Evolutionary conservation across 2,797 vertebrate species (phyloP).

Genomic region (Malurus splendens): DNA sequence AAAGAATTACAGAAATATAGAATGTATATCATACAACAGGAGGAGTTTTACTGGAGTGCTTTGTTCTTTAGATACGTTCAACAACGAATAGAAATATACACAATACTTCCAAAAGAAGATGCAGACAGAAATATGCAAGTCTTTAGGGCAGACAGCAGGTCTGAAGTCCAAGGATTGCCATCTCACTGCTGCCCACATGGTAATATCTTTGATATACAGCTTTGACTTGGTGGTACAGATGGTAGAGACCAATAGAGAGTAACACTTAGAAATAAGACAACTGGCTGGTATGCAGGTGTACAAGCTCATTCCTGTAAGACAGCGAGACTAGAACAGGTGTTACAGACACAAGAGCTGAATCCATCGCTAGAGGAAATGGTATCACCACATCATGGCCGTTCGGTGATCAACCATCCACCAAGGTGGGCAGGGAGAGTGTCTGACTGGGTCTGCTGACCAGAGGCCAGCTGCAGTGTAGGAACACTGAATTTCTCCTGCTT

Average conservation of each 20-base stretch:
- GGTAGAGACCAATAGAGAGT: conserved; percentile 49
- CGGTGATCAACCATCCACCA: background rate
- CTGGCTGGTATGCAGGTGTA: conserved; percentile 67
- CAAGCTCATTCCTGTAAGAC: conserved; percentile 71
- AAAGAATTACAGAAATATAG: conserved; percentile 85
- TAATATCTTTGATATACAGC: conserved; percentile 54
- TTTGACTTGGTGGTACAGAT: conserved; percentile 49
- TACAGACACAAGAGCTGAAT: conserved; percentile 55
- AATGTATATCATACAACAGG: conserved; percentile 80
- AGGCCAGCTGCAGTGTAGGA: background rate
- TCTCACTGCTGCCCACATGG: conserved; percentile 27
- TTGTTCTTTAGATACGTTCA: conserved; percentile 71
- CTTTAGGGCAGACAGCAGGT: conserved; percentile 66
- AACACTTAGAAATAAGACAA: conserved; percentile 34
- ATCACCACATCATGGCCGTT: conserved; percentile 28
- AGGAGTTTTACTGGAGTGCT: conserved; percentile 77
- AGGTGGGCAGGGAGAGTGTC: background rate
- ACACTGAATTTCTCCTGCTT: conserved; percentile 20
- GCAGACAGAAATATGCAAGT: conserved; percentile 68
- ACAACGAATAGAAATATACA: conserved; percentile 75
- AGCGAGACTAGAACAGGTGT: conserved; percentile 67
- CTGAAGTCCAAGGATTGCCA: conserved; percentile 45
- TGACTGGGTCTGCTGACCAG: conserved; percentile 19
- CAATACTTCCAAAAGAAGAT: conserved; percentile 65
- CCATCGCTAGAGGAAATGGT: conserved; percentile 45